Base-by-base conservation (phyloP, 2,888 invertebrate species). In the Lasiommata megera region DNA sequence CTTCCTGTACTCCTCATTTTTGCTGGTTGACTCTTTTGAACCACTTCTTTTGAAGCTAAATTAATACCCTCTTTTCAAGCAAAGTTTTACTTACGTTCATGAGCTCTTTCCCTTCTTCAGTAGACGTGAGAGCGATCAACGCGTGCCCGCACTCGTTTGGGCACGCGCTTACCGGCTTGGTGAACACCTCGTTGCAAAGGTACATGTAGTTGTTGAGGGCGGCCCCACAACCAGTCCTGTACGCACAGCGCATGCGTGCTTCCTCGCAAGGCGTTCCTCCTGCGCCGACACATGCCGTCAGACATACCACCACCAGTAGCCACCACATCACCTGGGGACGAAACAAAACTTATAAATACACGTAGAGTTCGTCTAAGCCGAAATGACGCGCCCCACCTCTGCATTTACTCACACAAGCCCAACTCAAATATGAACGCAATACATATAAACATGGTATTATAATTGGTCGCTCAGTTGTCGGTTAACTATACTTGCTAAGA, bases 161-260 rank as follows among this genome's bases (percentile, higher is more conserved):
- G 74, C 97, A 96, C 62, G 77, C 75, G 67, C 71, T 87, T 69
- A 79, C 91, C 34, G 84, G 92, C 28, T 93, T 92, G 44, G 93
- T 92, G 34, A 96, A 89, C 31, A 94, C 93, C 5, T 92, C 92
- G 7, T 93, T 93, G 76, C 96, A 97, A 68, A 94, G 93, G 63
- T 93, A 82, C 80, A 95, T 91, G 85, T 96, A 96, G 82, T 94
- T 94, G 78, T 94, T 93, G 57, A 96, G 92, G 9, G 96, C 96
- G 72, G 92, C 92, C 37, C 95, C 95, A 79, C 96, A 96, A 63
- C 96, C 96, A 29, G 92, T 92, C 65, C 96, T 92, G 77, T 93
- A 94, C 9, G 94, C 94, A 84, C 96, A 96, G 71, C 93, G 94
- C 66, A 94, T 82, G 60, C 94, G 92, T 28, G 95, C 95, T 68